Percentiles rank a stretch among this genome's conserved stretches.
These are phyloP conservation scores for Ptilodon capucinus DNA, from an alignment of 2,888 invertebrate genomes.

Conservation along the genomic window DNA sequence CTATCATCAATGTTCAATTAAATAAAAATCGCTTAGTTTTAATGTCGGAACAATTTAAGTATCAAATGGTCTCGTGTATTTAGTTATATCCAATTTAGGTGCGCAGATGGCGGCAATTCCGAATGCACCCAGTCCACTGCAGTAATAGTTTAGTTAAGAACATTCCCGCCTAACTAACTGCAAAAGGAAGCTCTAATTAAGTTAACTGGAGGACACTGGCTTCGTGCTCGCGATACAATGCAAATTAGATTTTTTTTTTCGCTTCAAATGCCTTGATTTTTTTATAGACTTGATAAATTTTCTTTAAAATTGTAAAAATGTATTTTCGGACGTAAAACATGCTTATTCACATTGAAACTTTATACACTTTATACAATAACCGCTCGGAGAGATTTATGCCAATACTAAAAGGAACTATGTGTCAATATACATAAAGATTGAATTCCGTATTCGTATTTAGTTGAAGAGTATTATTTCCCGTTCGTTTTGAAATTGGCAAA, in stretches of 20 bases:
- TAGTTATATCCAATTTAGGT: constrained; percentile 12
- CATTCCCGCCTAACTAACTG: constrained; percentile 1
- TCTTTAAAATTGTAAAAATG: background rate
- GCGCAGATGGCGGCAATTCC: constrained; percentile 30
- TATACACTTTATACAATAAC: no score
- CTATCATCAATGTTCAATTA: no score
- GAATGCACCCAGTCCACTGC: constrained; percentile 17
- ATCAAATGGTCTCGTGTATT: background rate
- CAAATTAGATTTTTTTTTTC: background rate
- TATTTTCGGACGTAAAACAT: no score
- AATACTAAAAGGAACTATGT: no score
- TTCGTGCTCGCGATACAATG: background rate
- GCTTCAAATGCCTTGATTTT: background rate
- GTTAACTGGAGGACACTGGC: background rate
- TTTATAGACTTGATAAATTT: background rate
- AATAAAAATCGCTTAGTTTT: no score
- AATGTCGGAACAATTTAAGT: background rate
- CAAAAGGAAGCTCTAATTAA: constrained; percentile 2
- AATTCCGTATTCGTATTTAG: no score
- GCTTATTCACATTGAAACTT: no score
- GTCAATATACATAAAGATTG: no score
- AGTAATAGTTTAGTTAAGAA: background rate
- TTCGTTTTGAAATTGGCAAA: no score
- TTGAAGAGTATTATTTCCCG: no score
- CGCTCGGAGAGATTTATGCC: no score